Evolutionary conservation across 2,888 invertebrate species (phyloP), one percentile per base, ranked within the genome.

Genomic region (Pyrochroa serraticornis): DNA sequence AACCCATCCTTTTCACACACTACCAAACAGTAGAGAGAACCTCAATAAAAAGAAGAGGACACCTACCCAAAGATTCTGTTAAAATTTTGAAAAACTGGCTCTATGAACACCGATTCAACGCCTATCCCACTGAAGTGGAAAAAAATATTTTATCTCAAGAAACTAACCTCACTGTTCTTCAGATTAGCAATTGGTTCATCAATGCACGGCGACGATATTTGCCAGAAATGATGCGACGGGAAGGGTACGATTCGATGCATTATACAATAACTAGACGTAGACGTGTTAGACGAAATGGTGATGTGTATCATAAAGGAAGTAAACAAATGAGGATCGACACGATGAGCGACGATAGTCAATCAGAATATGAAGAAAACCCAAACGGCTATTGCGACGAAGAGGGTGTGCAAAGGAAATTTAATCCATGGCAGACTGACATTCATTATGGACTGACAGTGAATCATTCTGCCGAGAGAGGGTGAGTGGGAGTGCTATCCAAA

Each of bases 141-240:
- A 79, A 79, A 54, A 75, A 78, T 52, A 72, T 76, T 7, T 64
- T 79, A 6, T 78, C 79, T 2, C 77, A 78, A 66, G 78, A 78
- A 52, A 79, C 79, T 1, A 75, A 76, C 57, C 64, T 79, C 32
- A 79, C 79, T 2, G 78, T 79, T 35, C 65, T 79, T 7, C 79
- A 79, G 66, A 79, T 79, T 33, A 78, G 78, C 63, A 79, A 79
- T 64, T 79, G 79, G 79, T 79, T 79, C 65, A 79, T 79, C 38
- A 79, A 79, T 64, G 77, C 77, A 0, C 62, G 77, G 10, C 65
- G 79, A 53, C 60, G 75, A 44, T 79, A 79, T 62, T 62, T 79
- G 50, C 79, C 79, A 2, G 78, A 79, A 60, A 79, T 79, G 76
- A 79, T 79, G 79, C 58, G 79, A 8, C 69, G 77, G 35, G 79